phyloP scores from a whole-genome alignment of 2,888 invertebrate species.

The Perithous albicinctus region DNA sequence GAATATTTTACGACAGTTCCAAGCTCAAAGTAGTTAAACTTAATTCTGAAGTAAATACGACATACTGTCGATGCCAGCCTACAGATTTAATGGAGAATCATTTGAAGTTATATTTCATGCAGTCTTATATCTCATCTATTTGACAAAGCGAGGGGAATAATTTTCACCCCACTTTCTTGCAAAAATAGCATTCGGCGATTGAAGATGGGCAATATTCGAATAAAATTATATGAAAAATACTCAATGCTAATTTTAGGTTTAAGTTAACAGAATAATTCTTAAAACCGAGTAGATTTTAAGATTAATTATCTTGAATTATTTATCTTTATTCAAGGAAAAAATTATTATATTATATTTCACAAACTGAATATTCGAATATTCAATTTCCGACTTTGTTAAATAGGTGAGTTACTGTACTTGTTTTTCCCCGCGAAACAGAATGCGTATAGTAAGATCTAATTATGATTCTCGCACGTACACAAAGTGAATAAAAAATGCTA shows the following conservation, averaged over 20 bases:
- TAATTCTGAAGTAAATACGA: constrained; percentile 22
- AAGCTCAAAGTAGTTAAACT: constrained; percentile 61
- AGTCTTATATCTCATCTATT: constrained; percentile 6
- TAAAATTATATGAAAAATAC: no score
- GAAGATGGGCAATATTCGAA: no score
- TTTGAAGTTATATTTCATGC: constrained; percentile 47
- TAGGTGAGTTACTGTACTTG: neutral
- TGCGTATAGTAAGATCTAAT: neutral
- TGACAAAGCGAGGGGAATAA: neutral
- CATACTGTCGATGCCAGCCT: constrained; percentile 27
- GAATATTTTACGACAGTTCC: constrained; percentile 50
- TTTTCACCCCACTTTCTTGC: no score
- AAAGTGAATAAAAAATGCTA: constrained; percentile 25
- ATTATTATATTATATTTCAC: no score
- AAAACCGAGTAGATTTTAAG: no score
- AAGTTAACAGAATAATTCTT: no score
- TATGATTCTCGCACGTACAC: constrained; percentile 39
- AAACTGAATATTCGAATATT: no score
- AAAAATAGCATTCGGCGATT: no score
- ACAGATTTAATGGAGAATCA: constrained; percentile 18
- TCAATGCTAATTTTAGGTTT: no score
- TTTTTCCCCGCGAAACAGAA: neutral
- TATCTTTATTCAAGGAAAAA: no score
- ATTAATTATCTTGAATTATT: no score
- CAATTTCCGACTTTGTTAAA: neutral